Evolutionary conservation across 2,113 vertebrate genomes (phyloP).

Genomic region (Toxotes jaculatrix): DNA sequence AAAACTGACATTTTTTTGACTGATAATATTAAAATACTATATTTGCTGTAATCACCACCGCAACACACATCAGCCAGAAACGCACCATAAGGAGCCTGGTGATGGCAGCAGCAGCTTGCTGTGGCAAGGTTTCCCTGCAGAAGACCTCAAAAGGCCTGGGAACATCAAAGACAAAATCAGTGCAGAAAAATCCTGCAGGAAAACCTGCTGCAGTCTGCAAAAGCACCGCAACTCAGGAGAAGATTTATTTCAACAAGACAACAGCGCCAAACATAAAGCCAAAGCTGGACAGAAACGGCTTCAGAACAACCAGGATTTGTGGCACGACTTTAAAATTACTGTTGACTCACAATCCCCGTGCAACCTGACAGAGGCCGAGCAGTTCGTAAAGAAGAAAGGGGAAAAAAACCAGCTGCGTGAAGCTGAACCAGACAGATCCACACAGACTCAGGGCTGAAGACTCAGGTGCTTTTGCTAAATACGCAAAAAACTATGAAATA

Average conservation of each 20-base stretch:
- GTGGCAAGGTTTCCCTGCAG: neutral
- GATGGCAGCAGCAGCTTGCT: neutral
- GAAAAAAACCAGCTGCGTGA: neutral
- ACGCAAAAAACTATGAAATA: neutral
- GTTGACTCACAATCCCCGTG: neutral
- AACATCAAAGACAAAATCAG: neutral
- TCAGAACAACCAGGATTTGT: neutral
- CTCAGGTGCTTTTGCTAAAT: neutral
- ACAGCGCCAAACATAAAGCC: constrained; percentile 6
- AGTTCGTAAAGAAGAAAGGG: neutral
- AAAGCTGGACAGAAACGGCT: neutral
- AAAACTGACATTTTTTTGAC: neutral
- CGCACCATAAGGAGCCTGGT: neutral
- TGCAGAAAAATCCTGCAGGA: neutral
- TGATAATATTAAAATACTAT: neutral
- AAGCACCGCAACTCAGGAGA: neutral
- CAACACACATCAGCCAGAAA: neutral
- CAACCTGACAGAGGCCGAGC: neutral
- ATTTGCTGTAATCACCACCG: neutral
- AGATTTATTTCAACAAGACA: constrained; percentile 19
- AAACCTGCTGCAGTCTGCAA: constrained; percentile 2
- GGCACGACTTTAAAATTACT: neutral
- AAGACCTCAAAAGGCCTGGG: neutral
- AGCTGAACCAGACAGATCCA: neutral
- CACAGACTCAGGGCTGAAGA: neutral